phyloP scores from a whole-genome alignment of 2,888 invertebrate genomes.

The Anthophora plumipes region DNA sequence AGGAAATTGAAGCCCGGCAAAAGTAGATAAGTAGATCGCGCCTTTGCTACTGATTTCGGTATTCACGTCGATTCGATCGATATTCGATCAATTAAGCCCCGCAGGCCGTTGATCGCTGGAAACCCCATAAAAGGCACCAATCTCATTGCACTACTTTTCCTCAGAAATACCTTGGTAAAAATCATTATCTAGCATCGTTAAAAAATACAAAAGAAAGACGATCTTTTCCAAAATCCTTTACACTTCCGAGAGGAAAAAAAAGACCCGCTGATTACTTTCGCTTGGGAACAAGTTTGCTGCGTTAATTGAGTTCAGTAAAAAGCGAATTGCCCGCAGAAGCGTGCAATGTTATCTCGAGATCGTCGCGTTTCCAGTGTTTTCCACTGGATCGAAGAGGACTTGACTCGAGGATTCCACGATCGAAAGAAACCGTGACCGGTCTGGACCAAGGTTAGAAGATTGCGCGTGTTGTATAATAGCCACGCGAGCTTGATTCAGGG shows the following conservation, averaged over 20 bases:
- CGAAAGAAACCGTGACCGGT: constrained; percentile 40
- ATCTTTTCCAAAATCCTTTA: too few species aligned
- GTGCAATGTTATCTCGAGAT: too few species aligned
- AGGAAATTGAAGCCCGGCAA: constrained; percentile 22
- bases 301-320: too few species aligned
- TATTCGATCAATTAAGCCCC: constrained; percentile 32
- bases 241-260: too few species aligned
- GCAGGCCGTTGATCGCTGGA: constrained; percentile 29
- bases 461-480: constrained; percentile 69
- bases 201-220: too few species aligned
- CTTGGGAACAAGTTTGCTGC: too few species aligned
- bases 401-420: background rate
- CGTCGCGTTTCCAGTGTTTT: background rate
- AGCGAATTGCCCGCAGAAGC: too few species aligned
- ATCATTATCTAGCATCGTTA: too few species aligned
- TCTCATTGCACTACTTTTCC: constrained; percentile 11
- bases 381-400: background rate
- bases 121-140: constrained; percentile 38
- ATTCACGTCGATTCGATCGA: constrained; percentile 38
- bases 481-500: constrained; percentile 60
- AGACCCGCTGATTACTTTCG: too few species aligned
- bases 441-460: constrained; percentile 68
- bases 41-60: constrained; percentile 29
- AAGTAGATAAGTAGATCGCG: constrained; percentile 4
- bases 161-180: too few species aligned